Percentiles rank a stretch among this genome's conserved stretches.
Evolutionary conservation across 1,140 invertebrate species (phyloP).

Genomic region (Ectropis grisescens): DNA sequence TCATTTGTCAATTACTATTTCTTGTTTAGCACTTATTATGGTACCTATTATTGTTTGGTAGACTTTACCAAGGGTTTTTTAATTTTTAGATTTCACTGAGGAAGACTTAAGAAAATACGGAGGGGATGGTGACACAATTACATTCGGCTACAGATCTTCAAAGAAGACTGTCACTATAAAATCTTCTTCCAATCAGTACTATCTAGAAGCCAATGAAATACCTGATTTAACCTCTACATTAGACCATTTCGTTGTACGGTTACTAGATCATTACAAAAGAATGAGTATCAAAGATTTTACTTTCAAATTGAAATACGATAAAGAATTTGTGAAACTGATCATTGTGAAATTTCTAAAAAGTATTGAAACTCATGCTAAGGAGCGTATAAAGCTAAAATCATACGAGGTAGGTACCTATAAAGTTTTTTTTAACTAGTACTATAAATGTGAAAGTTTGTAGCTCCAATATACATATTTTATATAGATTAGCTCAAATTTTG

Average conservation of each 20-base stretch:
- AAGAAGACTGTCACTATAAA: slow-evolving; percentile 35
- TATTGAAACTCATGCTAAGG: slow-evolving; percentile 48
- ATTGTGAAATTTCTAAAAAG: slow-evolving; percentile 42
- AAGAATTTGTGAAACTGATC: slow-evolving; percentile 31
- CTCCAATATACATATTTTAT: too few relatives aligned
- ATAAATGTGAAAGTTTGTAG: too few relatives aligned
- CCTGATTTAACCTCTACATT: slow-evolving; percentile 35
- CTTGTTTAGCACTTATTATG: too few relatives aligned
- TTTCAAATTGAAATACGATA: slow-evolving; percentile 23
- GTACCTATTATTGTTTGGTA: too few relatives aligned
- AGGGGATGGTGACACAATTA: slow-evolving; percentile 18
- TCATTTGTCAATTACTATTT: too few relatives aligned
- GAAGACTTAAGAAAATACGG: slow-evolving; percentile 26
- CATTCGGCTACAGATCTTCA: slow-evolving; percentile 31
- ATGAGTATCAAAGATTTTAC: slow-evolving; percentile 24
- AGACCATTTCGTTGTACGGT: slow-evolving; percentile 25
- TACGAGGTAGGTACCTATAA: slow-evolving; percentile 28
- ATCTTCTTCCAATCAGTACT: slow-evolving; percentile 20
- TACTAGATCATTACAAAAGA: slow-evolving; percentile 23
- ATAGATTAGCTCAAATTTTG: too few relatives aligned
- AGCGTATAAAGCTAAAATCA: slow-evolving; percentile 34
- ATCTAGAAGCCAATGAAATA: slow-evolving; percentile 35
- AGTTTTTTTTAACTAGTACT: background rate
- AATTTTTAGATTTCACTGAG: slow-evolving; percentile 35
- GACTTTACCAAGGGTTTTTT: too few relatives aligned